phyloP scores from a whole-genome alignment of 2,888 invertebrate genomes.

The Rhodophaea formosa region DNA sequence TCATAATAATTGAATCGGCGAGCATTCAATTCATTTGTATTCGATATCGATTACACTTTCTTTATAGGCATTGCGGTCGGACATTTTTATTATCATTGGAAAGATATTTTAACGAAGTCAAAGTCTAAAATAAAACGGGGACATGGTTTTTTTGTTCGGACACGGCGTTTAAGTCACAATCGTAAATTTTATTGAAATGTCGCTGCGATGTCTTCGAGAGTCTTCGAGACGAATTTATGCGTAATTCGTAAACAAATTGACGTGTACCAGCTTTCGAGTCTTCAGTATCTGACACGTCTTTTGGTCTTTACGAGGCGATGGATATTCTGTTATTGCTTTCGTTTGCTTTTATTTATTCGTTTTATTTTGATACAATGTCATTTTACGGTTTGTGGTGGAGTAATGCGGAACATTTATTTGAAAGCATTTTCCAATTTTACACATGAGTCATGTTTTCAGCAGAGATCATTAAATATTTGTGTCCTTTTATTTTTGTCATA shows the following conservation, averaged over 20 bases:
- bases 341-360: slow-evolving; percentile 28
- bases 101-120: slow-evolving; percentile 78
- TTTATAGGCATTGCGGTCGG: slow-evolving; percentile 43
- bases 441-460: no score
- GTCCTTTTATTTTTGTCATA: no score
- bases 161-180: slow-evolving; percentile 79
- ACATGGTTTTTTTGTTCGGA: slow-evolving; percentile 73
- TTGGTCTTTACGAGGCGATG: slow-evolving; percentile 52
- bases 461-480: no score
- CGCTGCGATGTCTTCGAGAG: slow-evolving; percentile 70
- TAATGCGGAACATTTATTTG: background rate
- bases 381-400: background rate
- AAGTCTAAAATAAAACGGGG: slow-evolving; percentile 73
- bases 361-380: slow-evolving; percentile 9
- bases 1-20: slow-evolving; percentile 9
- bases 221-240: slow-evolving; percentile 79
- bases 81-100: slow-evolving; percentile 71
- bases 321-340: slow-evolving; percentile 43
- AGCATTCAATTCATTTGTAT: slow-evolving; percentile 9
- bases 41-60: slow-evolving; percentile 56
- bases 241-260: slow-evolving; percentile 81
- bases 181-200: slow-evolving; percentile 82
- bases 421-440: no score
- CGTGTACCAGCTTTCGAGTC: slow-evolving; percentile 70
- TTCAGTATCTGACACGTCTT: slow-evolving; percentile 73